Evolutionary conservation across 2,113 vertebrate species (phyloP).

Genomic region (Perca flavescens): DNA sequence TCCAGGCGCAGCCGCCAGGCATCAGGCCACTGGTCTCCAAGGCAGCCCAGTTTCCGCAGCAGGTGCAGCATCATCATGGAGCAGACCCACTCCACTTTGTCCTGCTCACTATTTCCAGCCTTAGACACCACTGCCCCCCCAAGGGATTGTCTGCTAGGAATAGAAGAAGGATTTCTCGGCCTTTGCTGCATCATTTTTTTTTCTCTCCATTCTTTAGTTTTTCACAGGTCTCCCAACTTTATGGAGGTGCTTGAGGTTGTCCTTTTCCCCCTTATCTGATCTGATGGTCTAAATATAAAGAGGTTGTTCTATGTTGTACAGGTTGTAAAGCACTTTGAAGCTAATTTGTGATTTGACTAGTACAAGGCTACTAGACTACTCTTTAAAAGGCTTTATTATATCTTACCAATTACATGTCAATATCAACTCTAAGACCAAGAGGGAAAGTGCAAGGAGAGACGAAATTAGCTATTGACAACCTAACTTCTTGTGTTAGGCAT

Average conservation of each 20-base stretch:
- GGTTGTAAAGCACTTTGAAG: not conserved
- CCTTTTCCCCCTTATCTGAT: not conserved
- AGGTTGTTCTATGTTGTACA: not conserved
- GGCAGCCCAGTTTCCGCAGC: conserved; percentile 73
- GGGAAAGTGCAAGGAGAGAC: not conserved
- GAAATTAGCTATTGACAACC: not conserved
- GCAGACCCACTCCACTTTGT: conserved; percentile 45
- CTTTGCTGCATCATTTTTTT: not conserved
- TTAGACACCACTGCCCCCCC: conserved; percentile 33
- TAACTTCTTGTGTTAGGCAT: not conserved
- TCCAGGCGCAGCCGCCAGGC: conserved; percentile 48
- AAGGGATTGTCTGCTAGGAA: conserved; percentile 60
- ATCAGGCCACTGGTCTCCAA: conserved; percentile 36
- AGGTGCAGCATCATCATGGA: conserved; percentile 69
- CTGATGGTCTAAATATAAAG: not conserved
- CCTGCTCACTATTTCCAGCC: conserved; percentile 66
- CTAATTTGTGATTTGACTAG: not conserved
- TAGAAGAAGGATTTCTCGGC: conserved; percentile 24
- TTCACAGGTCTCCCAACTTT: not conserved
- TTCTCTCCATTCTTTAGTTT: not conserved
- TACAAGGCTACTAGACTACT: too few relatives aligned
- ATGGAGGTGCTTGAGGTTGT: not conserved
- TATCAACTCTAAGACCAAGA: not conserved
- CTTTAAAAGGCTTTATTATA: too few relatives aligned
- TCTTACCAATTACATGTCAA: not conserved